A percentile compares a stretch with the other conserved stretches of the same genome.
Conservation (phyloP, 2,113 vertebrate genomes). For the Cebus imitator region DNA sequence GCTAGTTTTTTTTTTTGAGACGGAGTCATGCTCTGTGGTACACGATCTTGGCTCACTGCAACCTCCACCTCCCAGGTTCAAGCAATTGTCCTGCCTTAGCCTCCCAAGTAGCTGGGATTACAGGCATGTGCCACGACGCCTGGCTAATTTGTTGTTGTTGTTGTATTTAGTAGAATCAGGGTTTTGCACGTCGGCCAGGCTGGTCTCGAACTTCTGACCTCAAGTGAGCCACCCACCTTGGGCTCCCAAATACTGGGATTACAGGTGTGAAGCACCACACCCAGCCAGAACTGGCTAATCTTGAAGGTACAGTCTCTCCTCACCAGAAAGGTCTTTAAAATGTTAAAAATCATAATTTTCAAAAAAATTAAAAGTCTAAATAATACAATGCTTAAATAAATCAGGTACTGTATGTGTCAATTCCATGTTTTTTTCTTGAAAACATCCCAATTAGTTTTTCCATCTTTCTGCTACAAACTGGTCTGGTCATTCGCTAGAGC, state of each 20-base stretch:
- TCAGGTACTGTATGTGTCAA: neutral
- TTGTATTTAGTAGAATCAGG: too few relatives aligned
- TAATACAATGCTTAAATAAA: neutral
- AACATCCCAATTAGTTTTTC: neutral
- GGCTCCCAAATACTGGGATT: too few relatives aligned
- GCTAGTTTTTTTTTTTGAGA: neutral
- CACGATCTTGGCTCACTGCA: neutral
- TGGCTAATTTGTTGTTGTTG: too few relatives aligned
- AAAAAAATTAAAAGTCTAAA: neutral
- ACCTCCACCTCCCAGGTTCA: neutral
- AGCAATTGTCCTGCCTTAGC: neutral
- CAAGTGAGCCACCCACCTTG: too few relatives aligned
- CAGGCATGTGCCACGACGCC: too few relatives aligned
- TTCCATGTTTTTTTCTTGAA: neutral
- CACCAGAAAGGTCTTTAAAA: neutral
- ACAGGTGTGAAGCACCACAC: neutral
- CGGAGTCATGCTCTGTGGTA: neutral
- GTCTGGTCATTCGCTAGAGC: neutral
- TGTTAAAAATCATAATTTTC: neutral
- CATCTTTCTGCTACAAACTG: neutral
- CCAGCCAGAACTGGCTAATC: neutral
- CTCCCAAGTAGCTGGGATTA: neutral
- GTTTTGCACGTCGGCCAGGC: too few relatives aligned
- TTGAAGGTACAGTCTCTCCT: neutral
- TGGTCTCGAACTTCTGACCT: too few relatives aligned